Base-by-base conservation (phyloP, 2,113 vertebrate genomes). In the Lontra canadensis region DNA sequence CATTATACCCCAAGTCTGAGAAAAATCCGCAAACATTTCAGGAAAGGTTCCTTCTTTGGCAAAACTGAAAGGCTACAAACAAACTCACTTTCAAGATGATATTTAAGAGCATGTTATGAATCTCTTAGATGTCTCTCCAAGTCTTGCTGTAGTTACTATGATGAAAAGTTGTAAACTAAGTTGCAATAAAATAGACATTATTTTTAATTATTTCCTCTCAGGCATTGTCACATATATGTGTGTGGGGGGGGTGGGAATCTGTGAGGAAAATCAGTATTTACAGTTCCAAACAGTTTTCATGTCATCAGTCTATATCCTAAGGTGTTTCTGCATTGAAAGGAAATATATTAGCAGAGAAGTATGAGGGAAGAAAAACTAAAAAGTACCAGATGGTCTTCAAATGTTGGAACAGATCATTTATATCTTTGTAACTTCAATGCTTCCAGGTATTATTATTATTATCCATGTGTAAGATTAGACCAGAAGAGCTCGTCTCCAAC, bases 1-100 rank as follows among this genome's bases (percentile, higher is more conserved):
- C 49, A 78, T 93, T 74, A 74, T 80, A 98, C 83, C 79, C 44
- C 15, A 44, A 15, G 0, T 91, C 96, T 98, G 93, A 96, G 85
- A 97, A 96, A 97, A 94, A 34, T 55, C 7, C 0, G 57, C 97
- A 94, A 97, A 97, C 13, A 10, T 95, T 95, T 86, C 74, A 78
- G 94, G 52, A 78, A 94, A 96, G 85, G 20, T 93, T 85, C 92
- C 12, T 34, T 13, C 84, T 97, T 95, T 97, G 96, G 97, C 85
- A 96, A 81, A 55, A 90, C 76, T 76, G 8, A 14, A 73, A 84
- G 86, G 81, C 96, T 98, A 89, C 93, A 97, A 96, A 97, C 87
- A 90, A 98, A 98, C 95, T 98, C 52, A 52, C 97, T 98, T 96
- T 97, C 97, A 98, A 98, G 73, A 21, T 94, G 90, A 83, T 96